Evolutionary conservation across 2,113 vertebrate species (phyloP).

Genomic region (Montifringilla adamsi): DNA sequence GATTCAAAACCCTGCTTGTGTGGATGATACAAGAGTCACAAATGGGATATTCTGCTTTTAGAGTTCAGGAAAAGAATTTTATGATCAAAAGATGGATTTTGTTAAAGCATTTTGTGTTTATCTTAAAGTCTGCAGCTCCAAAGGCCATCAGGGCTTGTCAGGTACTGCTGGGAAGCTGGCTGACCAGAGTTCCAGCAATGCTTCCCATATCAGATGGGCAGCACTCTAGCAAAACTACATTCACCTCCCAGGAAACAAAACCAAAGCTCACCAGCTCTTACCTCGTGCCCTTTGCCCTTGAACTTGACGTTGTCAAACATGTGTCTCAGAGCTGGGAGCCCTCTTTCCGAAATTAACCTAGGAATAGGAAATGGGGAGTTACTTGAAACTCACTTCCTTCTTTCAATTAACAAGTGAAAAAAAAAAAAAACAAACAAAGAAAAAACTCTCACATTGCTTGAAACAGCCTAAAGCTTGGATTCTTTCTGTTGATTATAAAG

Average conservation of each 20-base stretch:
- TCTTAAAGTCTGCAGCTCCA: background rate
- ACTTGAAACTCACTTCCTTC: background rate
- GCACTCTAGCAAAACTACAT: background rate
- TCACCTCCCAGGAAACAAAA: background rate
- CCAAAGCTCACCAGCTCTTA: conserved; percentile 45
- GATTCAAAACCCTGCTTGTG: background rate
- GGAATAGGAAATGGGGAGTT: background rate
- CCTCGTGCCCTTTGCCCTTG: conserved; percentile 95
- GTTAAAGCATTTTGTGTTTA: background rate
- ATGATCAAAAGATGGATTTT: background rate
- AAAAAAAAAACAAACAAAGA: background rate
- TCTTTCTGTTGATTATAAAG: background rate
- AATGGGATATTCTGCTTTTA: background rate
- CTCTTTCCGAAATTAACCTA: conserved; percentile 88
- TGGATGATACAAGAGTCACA: background rate
- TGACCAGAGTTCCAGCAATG: background rate
- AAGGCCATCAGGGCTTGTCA: background rate
- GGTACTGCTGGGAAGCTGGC: background rate
- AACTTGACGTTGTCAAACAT: conserved; percentile 84
- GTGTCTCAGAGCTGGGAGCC: conserved; percentile 88
- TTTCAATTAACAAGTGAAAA: background rate
- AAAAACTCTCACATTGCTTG: background rate
- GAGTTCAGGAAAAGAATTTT: background rate
- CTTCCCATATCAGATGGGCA: background rate
- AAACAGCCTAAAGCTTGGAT: background rate